These are phyloP conservation scores for Stegana nigrithorax DNA, from an alignment of 2,888 invertebrate genomes.

Conservation along the genomic window DNA sequence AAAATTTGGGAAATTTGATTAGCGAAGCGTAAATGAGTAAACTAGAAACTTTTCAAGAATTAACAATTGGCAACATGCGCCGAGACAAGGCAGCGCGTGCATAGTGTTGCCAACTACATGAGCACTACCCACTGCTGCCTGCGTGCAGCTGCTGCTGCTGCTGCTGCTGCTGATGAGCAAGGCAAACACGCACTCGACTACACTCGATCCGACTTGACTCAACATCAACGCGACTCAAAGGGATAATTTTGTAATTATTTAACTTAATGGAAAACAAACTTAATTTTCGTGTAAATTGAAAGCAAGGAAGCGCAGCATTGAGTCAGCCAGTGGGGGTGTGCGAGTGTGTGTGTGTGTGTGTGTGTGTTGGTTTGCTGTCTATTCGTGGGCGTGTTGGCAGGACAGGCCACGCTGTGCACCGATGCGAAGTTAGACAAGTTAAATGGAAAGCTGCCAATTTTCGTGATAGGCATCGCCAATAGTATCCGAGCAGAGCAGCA, in stretches of 20 bases:
- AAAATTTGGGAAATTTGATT: constrained; percentile 61
- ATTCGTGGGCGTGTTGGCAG: not conserved
- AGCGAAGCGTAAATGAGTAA: constrained; percentile 55
- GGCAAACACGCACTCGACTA: too few relatives aligned
- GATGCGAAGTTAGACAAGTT: constrained; percentile 36
- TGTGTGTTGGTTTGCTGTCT: too few relatives aligned
- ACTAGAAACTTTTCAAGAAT: constrained; percentile 45
- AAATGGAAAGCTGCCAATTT: constrained; percentile 50
- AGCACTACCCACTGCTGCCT: constrained; percentile 29
- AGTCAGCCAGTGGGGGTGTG: not conserved
- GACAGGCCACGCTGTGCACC: constrained; percentile 2
- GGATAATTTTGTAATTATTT: constrained; percentile 61
- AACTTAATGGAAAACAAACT: constrained; percentile 62
- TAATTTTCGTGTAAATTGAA: constrained; percentile 50
- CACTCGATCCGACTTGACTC: constrained; percentile 16
- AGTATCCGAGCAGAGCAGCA: too few relatives aligned
- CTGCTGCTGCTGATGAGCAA: too few relatives aligned
- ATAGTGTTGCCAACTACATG: constrained; percentile 34
- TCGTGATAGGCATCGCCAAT: not conserved
- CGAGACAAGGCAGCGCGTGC: constrained; percentile 30
- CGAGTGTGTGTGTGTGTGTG: too few relatives aligned
- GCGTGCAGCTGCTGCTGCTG: too few relatives aligned
- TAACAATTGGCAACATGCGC: constrained; percentile 32
- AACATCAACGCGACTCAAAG: constrained; percentile 2
- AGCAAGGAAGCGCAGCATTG: constrained; percentile 15